phyloP scores from a whole-genome alignment of 2,113 vertebrate species.

The Passerina amoena region DNA sequence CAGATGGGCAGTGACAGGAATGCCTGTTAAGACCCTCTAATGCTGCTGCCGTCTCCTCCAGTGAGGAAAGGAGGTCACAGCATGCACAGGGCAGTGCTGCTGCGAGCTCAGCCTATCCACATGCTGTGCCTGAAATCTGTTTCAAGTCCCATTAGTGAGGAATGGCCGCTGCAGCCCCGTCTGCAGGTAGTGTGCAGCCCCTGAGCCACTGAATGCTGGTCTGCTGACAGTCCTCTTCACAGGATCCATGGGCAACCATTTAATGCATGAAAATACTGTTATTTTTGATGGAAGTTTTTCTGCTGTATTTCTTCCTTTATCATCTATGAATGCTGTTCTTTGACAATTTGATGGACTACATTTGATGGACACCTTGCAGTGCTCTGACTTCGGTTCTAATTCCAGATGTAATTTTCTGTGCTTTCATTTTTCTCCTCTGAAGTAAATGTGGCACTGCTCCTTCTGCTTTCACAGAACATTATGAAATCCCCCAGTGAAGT shows the following conservation, averaged over 20 bases:
- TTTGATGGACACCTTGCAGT: not conserved
- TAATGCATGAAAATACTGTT: not conserved
- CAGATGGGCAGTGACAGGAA: not conserved
- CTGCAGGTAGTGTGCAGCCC: not conserved
- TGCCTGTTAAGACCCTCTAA: not conserved
- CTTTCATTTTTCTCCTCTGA: not conserved
- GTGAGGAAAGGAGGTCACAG: conserved; percentile 21
- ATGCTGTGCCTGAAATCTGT: not conserved
- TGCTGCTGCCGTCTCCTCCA: not conserved
- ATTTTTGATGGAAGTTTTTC: not conserved
- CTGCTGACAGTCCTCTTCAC: not conserved
- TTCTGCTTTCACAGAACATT: not conserved
- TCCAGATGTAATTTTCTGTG: not conserved
- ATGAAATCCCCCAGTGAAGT: not conserved
- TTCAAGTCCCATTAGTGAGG: not conserved
- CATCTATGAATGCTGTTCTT: not conserved
- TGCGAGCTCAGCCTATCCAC: not conserved
- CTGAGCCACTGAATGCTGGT: not conserved
- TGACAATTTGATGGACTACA: not conserved
- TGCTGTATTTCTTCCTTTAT: not conserved
- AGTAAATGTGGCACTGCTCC: not conserved
- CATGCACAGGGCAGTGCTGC: not conserved
- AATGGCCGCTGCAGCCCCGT: not conserved
- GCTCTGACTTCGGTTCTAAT: not conserved
- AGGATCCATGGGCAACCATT: not conserved